Conservation (phyloP, 2,888 invertebrate genomes). For the Pterostichus madidus region DNA sequence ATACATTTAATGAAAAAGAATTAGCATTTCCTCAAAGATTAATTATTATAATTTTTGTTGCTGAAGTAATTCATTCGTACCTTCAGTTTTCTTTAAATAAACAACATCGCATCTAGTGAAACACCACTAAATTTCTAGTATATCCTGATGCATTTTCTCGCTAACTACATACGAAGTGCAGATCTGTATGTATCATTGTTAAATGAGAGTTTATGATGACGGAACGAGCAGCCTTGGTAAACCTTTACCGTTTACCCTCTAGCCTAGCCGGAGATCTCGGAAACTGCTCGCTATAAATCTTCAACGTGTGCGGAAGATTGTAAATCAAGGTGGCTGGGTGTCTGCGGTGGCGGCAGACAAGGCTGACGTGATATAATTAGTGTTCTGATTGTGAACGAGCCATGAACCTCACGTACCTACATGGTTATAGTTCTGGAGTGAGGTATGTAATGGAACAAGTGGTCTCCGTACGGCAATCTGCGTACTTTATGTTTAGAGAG, state of each 20-base stretch:
- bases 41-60: too few relatives aligned
- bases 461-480: constrained; percentile 5
- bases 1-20: too few relatives aligned
- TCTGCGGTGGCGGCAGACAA: neutral
- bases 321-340: constrained; percentile 24
- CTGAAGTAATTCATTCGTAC: too few relatives aligned
- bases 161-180: neutral
- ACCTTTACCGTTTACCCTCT: neutral
- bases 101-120: too few relatives aligned
- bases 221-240: neutral
- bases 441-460: neutral
- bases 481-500: neutral
- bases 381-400: constrained; percentile 35
- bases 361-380: constrained; percentile 38
- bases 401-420: constrained; percentile 18
- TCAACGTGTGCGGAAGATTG: constrained; percentile 15
- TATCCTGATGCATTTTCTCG: neutral
- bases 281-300: constrained; percentile 20
- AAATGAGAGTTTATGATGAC: neutral
- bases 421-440: neutral
- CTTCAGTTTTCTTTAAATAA: too few relatives aligned
- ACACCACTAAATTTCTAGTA: neutral
- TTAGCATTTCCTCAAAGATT: too few relatives aligned
- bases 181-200: neutral
- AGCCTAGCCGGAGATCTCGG: neutral